phyloP scores from a whole-genome alignment of 2,797 vertebrate genomes.

The Eutrigla gurnardus region DNA sequence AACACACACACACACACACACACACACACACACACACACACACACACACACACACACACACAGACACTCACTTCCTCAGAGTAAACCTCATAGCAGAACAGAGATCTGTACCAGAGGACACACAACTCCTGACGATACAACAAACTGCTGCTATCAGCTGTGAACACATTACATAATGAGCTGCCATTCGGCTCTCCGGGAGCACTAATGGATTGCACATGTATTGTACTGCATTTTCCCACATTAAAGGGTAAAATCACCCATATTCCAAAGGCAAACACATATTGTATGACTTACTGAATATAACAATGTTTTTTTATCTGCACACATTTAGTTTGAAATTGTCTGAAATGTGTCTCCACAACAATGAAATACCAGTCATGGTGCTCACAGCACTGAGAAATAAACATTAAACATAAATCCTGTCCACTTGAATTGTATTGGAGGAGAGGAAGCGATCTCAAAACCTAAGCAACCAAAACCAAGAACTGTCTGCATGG shows the following conservation, averaged over 20 bases:
- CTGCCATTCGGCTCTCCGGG: neutral
- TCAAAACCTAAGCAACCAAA: neutral
- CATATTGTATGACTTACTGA: neutral
- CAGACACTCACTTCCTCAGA: slow-evolving; percentile 55
- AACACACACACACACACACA: neutral
- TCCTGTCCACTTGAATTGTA: neutral
- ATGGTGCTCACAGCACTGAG: neutral
- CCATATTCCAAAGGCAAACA: neutral
- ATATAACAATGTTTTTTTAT: no score
- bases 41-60: neutral
- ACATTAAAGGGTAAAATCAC: neutral
- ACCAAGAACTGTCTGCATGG: neutral
- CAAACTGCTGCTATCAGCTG: slow-evolving; percentile 14
- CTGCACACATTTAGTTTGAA: no score
- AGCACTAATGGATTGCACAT: neutral
- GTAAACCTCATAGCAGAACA: slow-evolving; percentile 66
- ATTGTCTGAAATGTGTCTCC: neutral
- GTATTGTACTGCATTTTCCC: neutral
- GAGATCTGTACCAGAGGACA: slow-evolving; percentile 66
- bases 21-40: neutral
- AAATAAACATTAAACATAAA: neutral
- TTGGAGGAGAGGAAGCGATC: neutral
- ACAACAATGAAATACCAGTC: neutral
- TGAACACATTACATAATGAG: neutral
- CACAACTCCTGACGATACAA: slow-evolving; percentile 56